Evolutionary conservation across 1,140 invertebrate genomes (phyloP).

Genomic region (Tetragonula clypearis): DNA sequence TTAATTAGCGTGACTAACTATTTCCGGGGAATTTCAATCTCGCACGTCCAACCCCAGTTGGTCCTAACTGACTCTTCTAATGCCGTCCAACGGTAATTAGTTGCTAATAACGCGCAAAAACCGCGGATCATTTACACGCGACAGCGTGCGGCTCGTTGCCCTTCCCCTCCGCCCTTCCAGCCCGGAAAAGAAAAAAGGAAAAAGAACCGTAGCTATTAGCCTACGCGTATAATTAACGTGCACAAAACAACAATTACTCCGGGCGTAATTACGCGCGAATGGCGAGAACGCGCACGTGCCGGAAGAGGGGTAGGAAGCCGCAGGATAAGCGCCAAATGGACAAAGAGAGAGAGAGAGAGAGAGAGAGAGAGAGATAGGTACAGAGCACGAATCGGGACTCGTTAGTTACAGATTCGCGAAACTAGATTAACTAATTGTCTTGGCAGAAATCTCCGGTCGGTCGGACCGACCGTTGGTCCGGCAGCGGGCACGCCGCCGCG

Average conservation of each 20-base stretch:
- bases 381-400: slow-evolving; percentile 49
- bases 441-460: slow-evolving; percentile 65
- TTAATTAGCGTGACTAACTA: no score
- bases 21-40: no score
- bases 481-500: neutral
- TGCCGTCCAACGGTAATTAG: neutral
- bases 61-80: neutral
- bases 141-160: neutral
- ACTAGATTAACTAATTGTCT: slow-evolving; percentile 68
- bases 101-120: neutral
- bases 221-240: slow-evolving; percentile 17
- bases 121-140: neutral
- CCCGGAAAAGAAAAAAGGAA: neutral
- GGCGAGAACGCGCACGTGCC: neutral
- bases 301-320: slow-evolving; percentile 18
- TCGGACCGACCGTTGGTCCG: slow-evolving; percentile 24
- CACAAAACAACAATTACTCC: slow-evolving; percentile 31
- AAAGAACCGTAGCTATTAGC: slow-evolving; percentile 22
- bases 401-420: slow-evolving; percentile 65
- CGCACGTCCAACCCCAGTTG: neutral
- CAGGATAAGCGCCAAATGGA: neutral
- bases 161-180: no score
- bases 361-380: neutral
- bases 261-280: slow-evolving; percentile 31
- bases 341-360: neutral